phyloP scores from a whole-genome alignment of 2,113 vertebrate genomes.

The Rhinoptilus africanus region DNA sequence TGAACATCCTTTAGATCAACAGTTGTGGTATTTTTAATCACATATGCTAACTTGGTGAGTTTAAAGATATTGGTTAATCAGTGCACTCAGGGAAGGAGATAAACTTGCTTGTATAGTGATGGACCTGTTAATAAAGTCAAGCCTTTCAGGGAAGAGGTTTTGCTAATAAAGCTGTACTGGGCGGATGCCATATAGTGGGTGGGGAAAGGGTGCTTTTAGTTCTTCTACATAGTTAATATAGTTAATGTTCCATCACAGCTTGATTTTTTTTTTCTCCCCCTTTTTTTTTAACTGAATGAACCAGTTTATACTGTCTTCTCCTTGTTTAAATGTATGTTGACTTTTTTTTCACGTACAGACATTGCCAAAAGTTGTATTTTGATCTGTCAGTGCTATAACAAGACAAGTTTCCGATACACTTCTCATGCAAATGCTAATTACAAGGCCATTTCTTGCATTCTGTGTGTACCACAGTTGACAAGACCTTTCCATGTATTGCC shows the following conservation, averaged over 20 bases:
- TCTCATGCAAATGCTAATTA: constrained; percentile 3
- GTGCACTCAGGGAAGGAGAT: not conserved
- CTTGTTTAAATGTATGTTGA: not conserved
- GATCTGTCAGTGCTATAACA: not conserved
- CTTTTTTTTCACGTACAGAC: not conserved
- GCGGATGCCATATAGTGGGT: not conserved
- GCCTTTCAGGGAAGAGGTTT: not conserved
- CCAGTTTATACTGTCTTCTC: not conserved
- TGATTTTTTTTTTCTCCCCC: too few species aligned
- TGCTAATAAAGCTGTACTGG: not conserved
- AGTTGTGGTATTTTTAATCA: not conserved
- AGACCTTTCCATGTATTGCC: not conserved
- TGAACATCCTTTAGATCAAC: not conserved
- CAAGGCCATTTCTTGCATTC: not conserved
- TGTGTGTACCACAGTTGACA: not conserved
- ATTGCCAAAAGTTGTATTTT: constrained; percentile 24
- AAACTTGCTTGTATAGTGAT: not conserved
- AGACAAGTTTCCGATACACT: not conserved
- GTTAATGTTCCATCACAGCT: not conserved
- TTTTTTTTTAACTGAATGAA: not conserved
- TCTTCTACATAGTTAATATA: not conserved
- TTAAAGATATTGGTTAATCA: not conserved
- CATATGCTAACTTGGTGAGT: not conserved
- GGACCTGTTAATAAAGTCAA: not conserved
- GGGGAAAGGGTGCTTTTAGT: not conserved